Conservation (phyloP, 1,140 invertebrate species). For the Heliothis virescens region DNA sequence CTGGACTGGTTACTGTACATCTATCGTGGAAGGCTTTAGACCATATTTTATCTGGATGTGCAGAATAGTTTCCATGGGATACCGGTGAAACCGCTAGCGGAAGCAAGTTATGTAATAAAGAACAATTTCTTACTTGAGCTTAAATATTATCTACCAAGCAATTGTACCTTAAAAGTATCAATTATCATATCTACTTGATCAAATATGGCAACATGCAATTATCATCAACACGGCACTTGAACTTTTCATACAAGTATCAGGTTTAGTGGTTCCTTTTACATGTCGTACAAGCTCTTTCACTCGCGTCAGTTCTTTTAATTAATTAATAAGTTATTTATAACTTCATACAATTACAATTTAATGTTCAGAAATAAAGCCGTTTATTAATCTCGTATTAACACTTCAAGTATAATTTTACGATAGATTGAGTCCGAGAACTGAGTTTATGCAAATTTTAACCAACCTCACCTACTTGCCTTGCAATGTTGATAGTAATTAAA, state of each 20-base stretch:
- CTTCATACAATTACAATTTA: background rate
- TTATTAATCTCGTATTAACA: background rate
- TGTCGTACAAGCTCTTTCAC: background rate
- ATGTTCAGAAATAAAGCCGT: background rate
- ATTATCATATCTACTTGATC: constrained; percentile 5
- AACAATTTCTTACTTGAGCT: no score
- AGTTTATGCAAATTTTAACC: constrained; percentile 14
- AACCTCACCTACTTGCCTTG: background rate
- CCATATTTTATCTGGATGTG: no score
- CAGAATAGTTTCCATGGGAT: no score
- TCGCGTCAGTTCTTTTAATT: background rate
- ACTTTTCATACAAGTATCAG: constrained; percentile 10
- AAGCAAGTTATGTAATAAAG: no score
- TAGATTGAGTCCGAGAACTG: background rate
- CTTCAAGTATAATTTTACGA: background rate
- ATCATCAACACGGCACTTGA: constrained; percentile 15
- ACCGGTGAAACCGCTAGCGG: no score
- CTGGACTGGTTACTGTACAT: no score
- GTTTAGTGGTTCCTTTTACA: constrained; percentile 5
- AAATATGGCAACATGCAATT: constrained; percentile 6
- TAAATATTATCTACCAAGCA: no score
- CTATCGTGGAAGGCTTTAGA: no score
- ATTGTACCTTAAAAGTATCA: no score
- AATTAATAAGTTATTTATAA: constrained; percentile 1
- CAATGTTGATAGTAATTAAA: constrained; percentile 6